Percentiles rank a stretch among this genome's conserved stretches.
phyloP scores from a whole-genome alignment of 2,113 vertebrate genomes.

The Ptyas mucosa region DNA sequence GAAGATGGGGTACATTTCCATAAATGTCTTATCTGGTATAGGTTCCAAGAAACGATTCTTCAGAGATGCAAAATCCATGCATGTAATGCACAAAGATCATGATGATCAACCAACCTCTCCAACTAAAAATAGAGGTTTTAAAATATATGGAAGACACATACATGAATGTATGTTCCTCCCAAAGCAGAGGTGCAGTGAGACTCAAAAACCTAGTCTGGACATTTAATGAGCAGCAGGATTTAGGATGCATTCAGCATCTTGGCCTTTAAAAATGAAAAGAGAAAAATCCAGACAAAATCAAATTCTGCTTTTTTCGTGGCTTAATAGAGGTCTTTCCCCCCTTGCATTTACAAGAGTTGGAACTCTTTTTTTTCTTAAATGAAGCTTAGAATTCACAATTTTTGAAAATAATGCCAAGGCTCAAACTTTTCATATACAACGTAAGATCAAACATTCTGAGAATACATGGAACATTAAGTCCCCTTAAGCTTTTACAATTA shows the following conservation, averaged over 20 bases:
- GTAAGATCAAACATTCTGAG: neutral
- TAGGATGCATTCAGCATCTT: neutral
- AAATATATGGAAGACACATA: neutral
- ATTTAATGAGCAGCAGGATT: neutral
- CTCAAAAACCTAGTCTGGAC: neutral
- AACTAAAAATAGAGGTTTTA: neutral
- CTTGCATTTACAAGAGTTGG: neutral
- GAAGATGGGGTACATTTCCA: neutral
- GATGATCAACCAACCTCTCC: neutral
- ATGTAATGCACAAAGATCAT: neutral
- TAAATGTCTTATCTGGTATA: neutral
- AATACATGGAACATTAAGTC: neutral
- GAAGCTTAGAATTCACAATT: neutral
- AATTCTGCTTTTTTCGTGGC: neutral
- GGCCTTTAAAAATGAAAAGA: neutral
- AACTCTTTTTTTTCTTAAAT: neutral
- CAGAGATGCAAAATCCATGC: neutral
- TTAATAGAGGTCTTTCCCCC: neutral
- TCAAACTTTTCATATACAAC: neutral
- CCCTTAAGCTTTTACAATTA: neutral
- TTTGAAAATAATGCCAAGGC: neutral
- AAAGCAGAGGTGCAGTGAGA: neutral
- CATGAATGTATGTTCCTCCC: neutral
- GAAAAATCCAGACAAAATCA: neutral
- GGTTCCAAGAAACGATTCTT: neutral